phyloP scores from a whole-genome alignment of 2,113 vertebrate species.

The Spheniscus mendiculus region DNA sequence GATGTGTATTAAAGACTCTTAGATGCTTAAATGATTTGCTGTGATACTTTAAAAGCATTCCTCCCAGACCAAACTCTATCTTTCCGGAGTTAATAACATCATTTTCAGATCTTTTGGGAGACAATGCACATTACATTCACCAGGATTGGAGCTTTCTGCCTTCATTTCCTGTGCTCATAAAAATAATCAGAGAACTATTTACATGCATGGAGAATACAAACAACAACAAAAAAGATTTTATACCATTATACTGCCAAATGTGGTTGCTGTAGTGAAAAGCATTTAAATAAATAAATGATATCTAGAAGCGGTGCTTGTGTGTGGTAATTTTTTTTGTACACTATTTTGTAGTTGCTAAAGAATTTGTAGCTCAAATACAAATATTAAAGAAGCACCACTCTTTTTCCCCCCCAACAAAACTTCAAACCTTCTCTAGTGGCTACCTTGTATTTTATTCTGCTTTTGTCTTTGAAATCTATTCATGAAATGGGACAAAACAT shows the following conservation, averaged over 20 bases:
- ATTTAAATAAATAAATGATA: background rate
- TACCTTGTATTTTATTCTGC: background rate
- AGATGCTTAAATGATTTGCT: background rate
- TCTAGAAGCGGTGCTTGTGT: background rate
- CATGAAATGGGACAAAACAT: background rate
- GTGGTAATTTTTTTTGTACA: background rate
- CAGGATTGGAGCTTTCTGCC: background rate
- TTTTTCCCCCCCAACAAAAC: background rate
- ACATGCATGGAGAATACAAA: background rate
- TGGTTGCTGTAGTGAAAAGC: background rate
- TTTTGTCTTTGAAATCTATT: background rate
- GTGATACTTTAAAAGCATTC: background rate
- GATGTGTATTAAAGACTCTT: background rate
- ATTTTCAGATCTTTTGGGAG: background rate
- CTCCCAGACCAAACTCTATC: background rate
- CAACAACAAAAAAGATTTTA: background rate
- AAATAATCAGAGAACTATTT: conserved; percentile 17
- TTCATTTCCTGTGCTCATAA: background rate
- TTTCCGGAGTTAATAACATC: background rate
- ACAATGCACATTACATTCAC: background rate
- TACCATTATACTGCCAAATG: background rate
- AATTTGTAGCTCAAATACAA: background rate
- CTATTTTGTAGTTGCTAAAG: background rate
- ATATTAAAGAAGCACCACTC: background rate
- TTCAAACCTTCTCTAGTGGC: background rate